Evolutionary conservation across 2,888 invertebrate genomes (phyloP).

Genomic region (Cryptocheilus praepositus): DNA sequence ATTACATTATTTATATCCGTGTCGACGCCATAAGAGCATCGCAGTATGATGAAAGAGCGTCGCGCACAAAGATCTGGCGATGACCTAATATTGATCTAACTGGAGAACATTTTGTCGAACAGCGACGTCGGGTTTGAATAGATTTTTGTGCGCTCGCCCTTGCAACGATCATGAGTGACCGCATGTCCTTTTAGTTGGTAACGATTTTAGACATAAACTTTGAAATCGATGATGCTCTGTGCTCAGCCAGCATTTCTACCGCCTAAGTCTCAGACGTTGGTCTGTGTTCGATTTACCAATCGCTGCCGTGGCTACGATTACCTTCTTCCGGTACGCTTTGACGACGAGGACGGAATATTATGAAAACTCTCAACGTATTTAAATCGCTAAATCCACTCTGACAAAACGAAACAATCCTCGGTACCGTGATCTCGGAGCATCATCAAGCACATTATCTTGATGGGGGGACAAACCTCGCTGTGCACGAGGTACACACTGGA

Average conservation of each 20-base stretch:
- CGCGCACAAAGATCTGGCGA: constrained; percentile 28
- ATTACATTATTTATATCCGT: constrained; percentile 27
- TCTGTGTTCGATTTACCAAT: too few species aligned
- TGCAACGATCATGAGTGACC: constrained; percentile 60
- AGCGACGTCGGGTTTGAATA: neutral
- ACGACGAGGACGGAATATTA: too few species aligned
- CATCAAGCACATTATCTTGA: too few species aligned
- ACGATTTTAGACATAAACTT: constrained; percentile 56
- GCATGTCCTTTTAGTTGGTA: constrained; percentile 64
- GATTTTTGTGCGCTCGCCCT: constrained; percentile 36
- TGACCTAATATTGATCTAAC: neutral
- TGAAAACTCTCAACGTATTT: too few species aligned
- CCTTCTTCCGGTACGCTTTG: too few species aligned
- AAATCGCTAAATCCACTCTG: too few species aligned
- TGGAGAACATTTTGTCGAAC: too few species aligned
- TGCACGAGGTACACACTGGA: too few species aligned
- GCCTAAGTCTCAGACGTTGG: too few species aligned
- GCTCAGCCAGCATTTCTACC: neutral
- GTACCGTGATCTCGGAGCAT: too few species aligned
- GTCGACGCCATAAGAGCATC: constrained; percentile 40
- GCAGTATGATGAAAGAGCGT: constrained; percentile 8
- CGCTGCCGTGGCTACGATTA: too few species aligned
- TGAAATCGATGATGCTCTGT: constrained; percentile 22
- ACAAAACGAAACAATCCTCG: neutral
- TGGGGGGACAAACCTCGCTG: too few species aligned